Evolutionary conservation across 2,797 vertebrate species (phyloP), one percentile per base, ranked within the genome.

Genomic region (Etheostoma perlongum): DNA sequence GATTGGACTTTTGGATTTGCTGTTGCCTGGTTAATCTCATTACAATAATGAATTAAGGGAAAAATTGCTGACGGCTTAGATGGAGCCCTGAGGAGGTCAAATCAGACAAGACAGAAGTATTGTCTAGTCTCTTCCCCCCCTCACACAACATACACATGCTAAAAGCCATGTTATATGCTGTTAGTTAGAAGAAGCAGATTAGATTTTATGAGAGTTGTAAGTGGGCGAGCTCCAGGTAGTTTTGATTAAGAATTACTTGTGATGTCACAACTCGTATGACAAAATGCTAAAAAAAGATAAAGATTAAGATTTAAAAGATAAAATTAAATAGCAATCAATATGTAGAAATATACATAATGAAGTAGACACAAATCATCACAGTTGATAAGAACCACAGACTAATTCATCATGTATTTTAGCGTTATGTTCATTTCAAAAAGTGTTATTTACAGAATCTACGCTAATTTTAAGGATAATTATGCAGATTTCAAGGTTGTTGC

Each of bases 21-120:
- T 78, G 91, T 90, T 91, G 89, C 90, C 90, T 82, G 83, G 85
- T 81, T 95, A 95, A 96, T 95, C 94, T 93, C 87, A 95, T 95
- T 96, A 95, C 84, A 93, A 91, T 91, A 93, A 94, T 94, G 93
- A 94, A 95, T 95, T 95, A 94, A 92, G 87, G 66, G 92, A 93
- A 95, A 94, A 95, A 95, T 93, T 95, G 95, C 95, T 96, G 95
- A 96, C 93, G 89, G 93, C 84, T 95, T 94, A 91, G 67, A 91
- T 92, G 84, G 86, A 92, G 91, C 89, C 86, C 83, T 81, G 89
- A 93, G 90, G 91, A 95, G 94, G 94, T 94, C 95, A 95, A 93
- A 93, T 93, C 93, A 93, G 93, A 95, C 91, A 89, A 91, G 91
- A 94, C 91, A 93, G 89, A 93, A 91, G 88, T 85, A 90, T 91